phyloP scores from a whole-genome alignment of 2,888 invertebrate genomes.

The Lasius fuliginosus region DNA sequence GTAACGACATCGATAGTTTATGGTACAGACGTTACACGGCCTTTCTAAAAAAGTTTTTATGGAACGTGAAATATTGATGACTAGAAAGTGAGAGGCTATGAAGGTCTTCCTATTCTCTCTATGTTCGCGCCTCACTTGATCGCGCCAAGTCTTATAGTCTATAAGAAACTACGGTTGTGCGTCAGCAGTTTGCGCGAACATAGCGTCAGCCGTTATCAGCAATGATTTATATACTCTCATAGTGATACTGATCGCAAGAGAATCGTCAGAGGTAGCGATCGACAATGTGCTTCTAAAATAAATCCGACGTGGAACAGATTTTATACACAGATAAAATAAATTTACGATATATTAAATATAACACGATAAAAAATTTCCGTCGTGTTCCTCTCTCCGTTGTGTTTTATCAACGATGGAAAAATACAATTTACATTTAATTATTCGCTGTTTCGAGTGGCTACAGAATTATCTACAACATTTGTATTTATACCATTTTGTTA shows the following conservation, averaged over 20 bases:
- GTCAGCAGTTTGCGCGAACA: slow-evolving; percentile 52
- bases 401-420: slow-evolving; percentile 28
- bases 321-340: slow-evolving; percentile 13
- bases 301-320: slow-evolving; percentile 18
- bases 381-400: not conserved
- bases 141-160: slow-evolving; percentile 41
- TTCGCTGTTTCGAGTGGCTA: slow-evolving; percentile 9
- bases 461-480: slow-evolving; percentile 24
- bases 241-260: slow-evolving; percentile 16
- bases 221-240: slow-evolving; percentile 45
- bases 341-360: slow-evolving; percentile 12
- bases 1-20: slow-evolving; percentile 39
- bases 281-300: slow-evolving; percentile 20
- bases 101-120: slow-evolving; percentile 47
- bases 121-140: slow-evolving; percentile 49
- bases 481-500: not conserved
- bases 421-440: slow-evolving; percentile 36
- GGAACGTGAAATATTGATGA: slow-evolving; percentile 54
- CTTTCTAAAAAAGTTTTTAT: slow-evolving; percentile 52
- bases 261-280: slow-evolving; percentile 12
- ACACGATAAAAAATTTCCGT: slow-evolving; percentile 3
- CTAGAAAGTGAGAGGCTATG: slow-evolving; percentile 46
- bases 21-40: slow-evolving; percentile 22
- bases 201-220: slow-evolving; percentile 37
- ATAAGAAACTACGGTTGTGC: slow-evolving; percentile 52